Evolutionary conservation across 2,888 invertebrate genomes (phyloP), one percentile per base, ranked within the genome.

Genomic region (Lapara coniferarum): DNA sequence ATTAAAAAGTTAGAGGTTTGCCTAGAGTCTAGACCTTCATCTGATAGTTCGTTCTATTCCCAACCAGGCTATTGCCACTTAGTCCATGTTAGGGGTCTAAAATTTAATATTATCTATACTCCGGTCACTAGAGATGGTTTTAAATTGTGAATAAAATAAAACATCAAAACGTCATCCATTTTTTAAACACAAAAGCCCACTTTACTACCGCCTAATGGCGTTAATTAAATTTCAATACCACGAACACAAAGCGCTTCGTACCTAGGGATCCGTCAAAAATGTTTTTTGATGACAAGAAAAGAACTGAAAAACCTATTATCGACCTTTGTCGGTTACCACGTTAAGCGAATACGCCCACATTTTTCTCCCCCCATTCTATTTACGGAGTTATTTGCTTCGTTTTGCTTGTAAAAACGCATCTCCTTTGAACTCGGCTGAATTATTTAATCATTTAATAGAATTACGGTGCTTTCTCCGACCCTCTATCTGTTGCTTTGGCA

Each of bases 381-480:
- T 84, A 82, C 84, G 75, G 83, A 74, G 87, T 83, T 89, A 88
- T 92, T 90, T 90, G 88, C 87, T 88, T 88, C 89, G 85, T 90
- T 91, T 91, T 89, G 85, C 90, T 89, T 85, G 78, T 86, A 86
- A 88, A 91, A 89, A 90, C 89, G 89, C 90, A 91, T 92, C 89
- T 89, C 88, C 90, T 93, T 93, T 93, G 92, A 93, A 91, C 88
- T 90, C 83, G 81, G 81, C 83, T 88, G 89, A 90, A 92, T 91
- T 92, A 92, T 92, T 92, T 91, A 93, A 92, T 91, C 89, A 87
- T 91, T 90, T 92, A 92, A 93, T 91, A 90, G 89, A 92, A 93
- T 92, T 89, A 92, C 89, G 83, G 83, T 83, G 81, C 84, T 85
- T 80, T 81, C 80, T 84, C 83, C 78, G 71, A 75, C 81, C 85